Percentiles rank a stretch among this genome's conserved stretches.
These are phyloP conservation scores for Dinoponera quadriceps DNA, from an alignment of 1,140 invertebrate species.

Conservation along the genomic window DNA sequence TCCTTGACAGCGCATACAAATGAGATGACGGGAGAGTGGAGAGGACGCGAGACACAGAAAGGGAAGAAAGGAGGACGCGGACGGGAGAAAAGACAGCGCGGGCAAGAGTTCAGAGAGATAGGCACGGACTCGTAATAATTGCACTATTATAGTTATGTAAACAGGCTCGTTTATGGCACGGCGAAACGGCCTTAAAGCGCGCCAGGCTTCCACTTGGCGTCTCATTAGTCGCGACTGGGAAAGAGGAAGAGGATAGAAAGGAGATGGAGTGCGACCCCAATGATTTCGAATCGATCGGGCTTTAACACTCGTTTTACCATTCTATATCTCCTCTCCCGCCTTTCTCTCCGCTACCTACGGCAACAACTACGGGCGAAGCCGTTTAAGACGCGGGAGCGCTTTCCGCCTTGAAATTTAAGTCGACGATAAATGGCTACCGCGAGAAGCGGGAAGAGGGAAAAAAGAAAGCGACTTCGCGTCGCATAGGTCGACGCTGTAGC, in stretches of 20 bases:
- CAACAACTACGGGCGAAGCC: slow-evolving; percentile 18
- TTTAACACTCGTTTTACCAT: slow-evolving; percentile 39
- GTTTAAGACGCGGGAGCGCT: background rate
- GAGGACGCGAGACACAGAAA: background rate
- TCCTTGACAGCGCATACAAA: background rate
- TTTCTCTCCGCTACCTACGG: slow-evolving; percentile 30
- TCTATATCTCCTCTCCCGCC: slow-evolving; percentile 12
- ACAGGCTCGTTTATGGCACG: slow-evolving; percentile 58
- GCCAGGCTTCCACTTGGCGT: slow-evolving; percentile 41
- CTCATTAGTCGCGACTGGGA: slow-evolving; percentile 30
- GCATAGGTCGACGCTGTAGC: background rate
- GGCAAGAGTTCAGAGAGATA: slow-evolving; percentile 10
- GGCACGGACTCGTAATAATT: slow-evolving; percentile 56
- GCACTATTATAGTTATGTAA: slow-evolving; percentile 70
- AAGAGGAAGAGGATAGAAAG: slow-evolving; percentile 50
- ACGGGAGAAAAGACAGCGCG: background rate
- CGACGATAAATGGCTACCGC: slow-evolving; percentile 5
- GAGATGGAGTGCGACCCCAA: slow-evolving; percentile 20
- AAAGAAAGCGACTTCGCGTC: background rate
- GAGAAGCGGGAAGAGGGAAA: background rate
- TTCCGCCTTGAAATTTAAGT: slow-evolving; percentile 12
- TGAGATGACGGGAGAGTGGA: background rate
- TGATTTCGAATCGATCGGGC: slow-evolving; percentile 56
- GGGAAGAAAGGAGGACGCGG: background rate
- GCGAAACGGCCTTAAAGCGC: slow-evolving; percentile 16